Conservation (phyloP, 1,140 invertebrate species). For the Drosophila bipectinata region DNA sequence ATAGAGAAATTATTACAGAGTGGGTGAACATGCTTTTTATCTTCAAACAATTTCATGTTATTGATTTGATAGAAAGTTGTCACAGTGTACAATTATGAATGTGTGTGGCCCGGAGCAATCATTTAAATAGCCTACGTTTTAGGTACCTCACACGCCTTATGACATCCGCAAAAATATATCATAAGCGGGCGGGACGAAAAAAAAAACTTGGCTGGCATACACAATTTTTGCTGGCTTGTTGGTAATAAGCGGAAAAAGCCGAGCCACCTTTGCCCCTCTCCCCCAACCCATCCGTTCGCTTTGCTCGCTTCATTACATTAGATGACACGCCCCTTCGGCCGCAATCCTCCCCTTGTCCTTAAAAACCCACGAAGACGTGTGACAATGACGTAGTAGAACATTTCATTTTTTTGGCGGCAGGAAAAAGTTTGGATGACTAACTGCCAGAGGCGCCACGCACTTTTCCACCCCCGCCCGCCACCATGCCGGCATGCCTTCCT, state of each 20-base stretch:
- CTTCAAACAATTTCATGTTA: too few species aligned
- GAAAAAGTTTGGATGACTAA: slow-evolving; percentile 56
- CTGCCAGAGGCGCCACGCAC: slow-evolving; percentile 53
- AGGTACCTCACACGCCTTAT: slow-evolving; percentile 29
- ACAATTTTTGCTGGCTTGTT: slow-evolving; percentile 26
- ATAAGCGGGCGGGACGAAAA: slow-evolving; percentile 23
- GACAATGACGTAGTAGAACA: slow-evolving; percentile 63
- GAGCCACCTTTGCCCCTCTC: slow-evolving; percentile 35
- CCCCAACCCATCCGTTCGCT: slow-evolving; percentile 1
- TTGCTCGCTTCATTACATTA: slow-evolving; percentile 60
- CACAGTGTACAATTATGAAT: not conserved
- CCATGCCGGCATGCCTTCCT: not conserved
- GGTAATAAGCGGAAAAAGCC: slow-evolving; percentile 40
- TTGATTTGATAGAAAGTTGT: not conserved
- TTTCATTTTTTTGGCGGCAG: slow-evolving; percentile 53
- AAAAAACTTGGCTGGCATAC: slow-evolving; percentile 36
- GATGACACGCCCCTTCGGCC: slow-evolving; percentile 47
- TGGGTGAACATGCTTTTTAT: too few species aligned
- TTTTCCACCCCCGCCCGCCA: slow-evolving; percentile 14
- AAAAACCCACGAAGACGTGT: slow-evolving; percentile 36
- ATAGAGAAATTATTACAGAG: too few species aligned
- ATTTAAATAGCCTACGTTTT: slow-evolving; percentile 57
- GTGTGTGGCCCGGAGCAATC: slow-evolving; percentile 27
- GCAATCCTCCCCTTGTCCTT: slow-evolving; percentile 2
- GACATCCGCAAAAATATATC: slow-evolving; percentile 42